Evolutionary conservation across 2,797 vertebrate genomes (phyloP), one percentile per base, ranked within the genome.

Genomic region (Nannoperca australis): DNA sequence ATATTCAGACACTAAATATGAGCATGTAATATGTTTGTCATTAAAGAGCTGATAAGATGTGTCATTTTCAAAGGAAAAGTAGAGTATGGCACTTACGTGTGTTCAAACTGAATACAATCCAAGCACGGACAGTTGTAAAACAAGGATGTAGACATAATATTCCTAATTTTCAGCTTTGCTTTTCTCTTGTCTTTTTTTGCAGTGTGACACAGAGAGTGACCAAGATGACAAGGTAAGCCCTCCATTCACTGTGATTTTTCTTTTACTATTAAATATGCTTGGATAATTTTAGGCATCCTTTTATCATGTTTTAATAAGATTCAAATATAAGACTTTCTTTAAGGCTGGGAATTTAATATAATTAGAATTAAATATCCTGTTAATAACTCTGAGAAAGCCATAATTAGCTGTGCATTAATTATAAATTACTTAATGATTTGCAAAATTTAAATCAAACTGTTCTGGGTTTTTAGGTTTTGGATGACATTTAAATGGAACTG

Each of bases 151-250:
- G n/a, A 65, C 17, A 30, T 20, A 22, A 58, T 56, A 24, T 24
- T 82, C 18, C 47, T 77, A 32, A 73, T 83, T 73, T 51, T 78
- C 7, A 72, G 9, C 53, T 40, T 72, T 66, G n/a, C 34, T 9
- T 88, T 63, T 88, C 27, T 13, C 38, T 40, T 91, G 34, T 90
- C 51, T 81, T 84, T 47, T 83, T 70, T 93, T 91, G 22, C 93
- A 96, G 98, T 98, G 98, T 81, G 97, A 99, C 94, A 99, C 97
- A 0, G 97, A 98, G 93, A 99, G 96, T 58, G 97, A 98, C 90
- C 97, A 96, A 85, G 97, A 99, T 84, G 97, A 97, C 91, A 99
- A 99, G 97, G 98, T 98, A 97, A 94, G 91, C 30, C 56, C 49
- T 34, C 6, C n/a, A 14, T 36, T 85, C 44, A 32, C 27, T 70